Percentiles rank a stretch among this genome's conserved stretches.
Conservation (phyloP, 1,140 invertebrate genomes). For the Drosophila eugracilis region DNA sequence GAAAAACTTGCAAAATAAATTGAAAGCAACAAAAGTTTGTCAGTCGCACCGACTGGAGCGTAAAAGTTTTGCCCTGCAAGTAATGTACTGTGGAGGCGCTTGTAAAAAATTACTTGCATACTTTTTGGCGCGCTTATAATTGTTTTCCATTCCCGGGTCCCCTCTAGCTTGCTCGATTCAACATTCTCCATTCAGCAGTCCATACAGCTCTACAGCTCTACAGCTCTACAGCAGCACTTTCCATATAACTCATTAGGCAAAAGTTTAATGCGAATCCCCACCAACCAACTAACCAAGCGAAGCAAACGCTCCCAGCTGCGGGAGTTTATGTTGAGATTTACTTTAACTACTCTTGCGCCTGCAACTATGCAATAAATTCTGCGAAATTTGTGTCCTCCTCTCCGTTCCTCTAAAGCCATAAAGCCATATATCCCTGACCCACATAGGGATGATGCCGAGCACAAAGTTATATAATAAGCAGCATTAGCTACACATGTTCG, state of each 20-base stretch:
- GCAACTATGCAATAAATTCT: conserved; percentile 81
- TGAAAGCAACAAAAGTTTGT: conserved; percentile 77
- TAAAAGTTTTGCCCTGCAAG: conserved; percentile 56
- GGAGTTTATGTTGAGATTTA: conserved; percentile 68
- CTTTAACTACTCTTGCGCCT: conserved; percentile 74
- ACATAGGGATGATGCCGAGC: conserved; percentile 35
- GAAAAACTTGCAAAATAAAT: conserved; percentile 70
- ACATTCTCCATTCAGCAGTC: neutral
- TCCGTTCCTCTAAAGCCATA: neutral
- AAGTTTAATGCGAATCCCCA: conserved; percentile 55
- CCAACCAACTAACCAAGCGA: neutral
- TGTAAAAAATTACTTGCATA: conserved; percentile 69
- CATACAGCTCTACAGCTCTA: no score
- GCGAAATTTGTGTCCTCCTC: conserved; percentile 59
- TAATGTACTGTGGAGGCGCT: conserved; percentile 55
- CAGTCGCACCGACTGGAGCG: conserved; percentile 43
- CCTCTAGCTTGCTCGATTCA: neutral
- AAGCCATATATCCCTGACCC: conserved; percentile 57
- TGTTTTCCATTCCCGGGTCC: conserved; percentile 62
- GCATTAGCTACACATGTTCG: conserved; percentile 74
- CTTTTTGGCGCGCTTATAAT: conserved; percentile 78
- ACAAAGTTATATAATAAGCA: conserved; percentile 71
- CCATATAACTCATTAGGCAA: conserved; percentile 76
- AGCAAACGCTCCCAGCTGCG: conserved; percentile 20
- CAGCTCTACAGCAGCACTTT: conserved; percentile 2